Evolutionary conservation across 2,113 vertebrate genomes (phyloP), one percentile per base, ranked within the genome.

Genomic region (Regulus satrapa): DNA sequence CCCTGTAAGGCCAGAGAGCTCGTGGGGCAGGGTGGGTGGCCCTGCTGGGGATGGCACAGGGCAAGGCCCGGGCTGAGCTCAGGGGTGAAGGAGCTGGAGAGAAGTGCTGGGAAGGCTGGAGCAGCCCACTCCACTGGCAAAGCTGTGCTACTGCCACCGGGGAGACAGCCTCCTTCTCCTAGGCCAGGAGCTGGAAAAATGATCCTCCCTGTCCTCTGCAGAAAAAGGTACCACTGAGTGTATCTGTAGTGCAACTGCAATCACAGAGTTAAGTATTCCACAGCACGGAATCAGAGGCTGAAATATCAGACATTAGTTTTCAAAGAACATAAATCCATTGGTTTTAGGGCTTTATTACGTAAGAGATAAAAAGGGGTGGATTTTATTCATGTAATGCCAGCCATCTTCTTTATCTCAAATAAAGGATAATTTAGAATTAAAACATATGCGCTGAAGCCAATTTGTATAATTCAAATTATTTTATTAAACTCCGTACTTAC

Each of bases 401-500:
- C 29, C 64, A 64, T 9, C 15, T 55, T 79, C 54, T 41, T 77
- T 67, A 66, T 45, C 34, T 73, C 36, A 77, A 77, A 16, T 29
- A 62, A 58, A 28, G 40, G 32, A 55, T 13, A 52, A 51, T 40
- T 49, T 69, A 38, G 48, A 87, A 68, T 45, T 82, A 78, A 62
- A 31, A 41, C 40, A 66, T 32, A 18, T 3, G 2, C 29, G 10
- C 38, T 77, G 59, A 49, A 48, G 23, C 43, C 58, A 59, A 49
- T 20, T 40, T 19, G 5, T 43, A 29, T 18, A 90, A 21, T 19
- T 58, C 18, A n/a, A 52, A 46, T 64, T n/a, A 87, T 79, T 92
- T 43, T 46, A 81, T 80, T 88, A 52, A 90, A 68, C 52, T 80
- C 43, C 34, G 93, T 98, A 99, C 99, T 99, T 98, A 99, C 99